These are phyloP conservation scores for Graptemys geographica DNA, from an alignment of 2,797 vertebrate genomes.

Conservation along the genomic window DNA sequence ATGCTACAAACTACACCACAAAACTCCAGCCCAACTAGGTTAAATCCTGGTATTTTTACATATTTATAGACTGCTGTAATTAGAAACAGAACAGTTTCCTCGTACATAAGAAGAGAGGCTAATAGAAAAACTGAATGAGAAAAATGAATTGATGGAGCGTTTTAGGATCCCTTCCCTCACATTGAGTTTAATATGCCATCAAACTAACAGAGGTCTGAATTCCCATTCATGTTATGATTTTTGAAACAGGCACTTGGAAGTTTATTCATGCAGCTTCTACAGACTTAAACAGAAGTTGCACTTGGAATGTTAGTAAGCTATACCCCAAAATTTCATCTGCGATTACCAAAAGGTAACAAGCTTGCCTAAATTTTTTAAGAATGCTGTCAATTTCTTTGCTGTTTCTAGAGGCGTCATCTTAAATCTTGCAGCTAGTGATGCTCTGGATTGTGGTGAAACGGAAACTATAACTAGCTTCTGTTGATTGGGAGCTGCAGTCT, in stretches of 20 bases:
- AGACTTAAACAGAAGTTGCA: fast-evolving
- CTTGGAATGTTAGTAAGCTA: neutral
- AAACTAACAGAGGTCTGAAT: fast-evolving
- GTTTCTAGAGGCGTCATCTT: constrained; percentile 86
- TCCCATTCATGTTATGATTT: neutral
- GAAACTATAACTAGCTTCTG: constrained; percentile 91
- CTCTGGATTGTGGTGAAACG: constrained; percentile 92
- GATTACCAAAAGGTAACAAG: fast-evolving
- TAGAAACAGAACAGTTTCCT: fast-evolving
- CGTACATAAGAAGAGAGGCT: fast-evolving
- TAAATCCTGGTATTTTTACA: fast-evolving
- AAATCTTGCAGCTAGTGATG: constrained; percentile 89
- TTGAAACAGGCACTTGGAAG: fast-evolving
- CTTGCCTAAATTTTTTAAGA: constrained; percentile 88
- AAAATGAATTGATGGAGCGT: neutral
- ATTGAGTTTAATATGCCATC: fast-evolving
- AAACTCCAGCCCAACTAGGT: fast-evolving
- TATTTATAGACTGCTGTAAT: fast-evolving
- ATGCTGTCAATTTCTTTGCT: constrained; percentile 87
- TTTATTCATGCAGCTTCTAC: fast-evolving
- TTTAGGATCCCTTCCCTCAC: neutral
- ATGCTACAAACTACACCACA: neutral
- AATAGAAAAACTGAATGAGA: fast-evolving
- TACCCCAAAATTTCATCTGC: neutral
- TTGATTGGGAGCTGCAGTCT: constrained; percentile 75